Conservation (phyloP, 2,113 vertebrate genomes). For the Patagioenas fasciata region DNA sequence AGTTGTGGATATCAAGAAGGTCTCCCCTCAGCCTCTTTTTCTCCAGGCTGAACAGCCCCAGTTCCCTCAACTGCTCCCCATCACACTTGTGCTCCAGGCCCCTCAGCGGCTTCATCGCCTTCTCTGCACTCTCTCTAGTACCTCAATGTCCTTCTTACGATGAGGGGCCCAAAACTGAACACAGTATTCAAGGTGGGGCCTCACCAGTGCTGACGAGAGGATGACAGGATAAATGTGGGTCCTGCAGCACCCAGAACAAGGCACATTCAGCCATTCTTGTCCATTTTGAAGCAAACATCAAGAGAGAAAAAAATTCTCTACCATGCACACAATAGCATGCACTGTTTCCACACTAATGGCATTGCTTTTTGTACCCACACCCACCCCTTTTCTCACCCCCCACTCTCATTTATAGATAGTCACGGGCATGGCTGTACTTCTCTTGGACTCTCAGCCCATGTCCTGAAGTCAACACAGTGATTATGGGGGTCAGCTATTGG, state of each 20-base stretch:
- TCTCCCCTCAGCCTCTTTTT: too few relatives aligned
- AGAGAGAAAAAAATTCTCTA: not conserved
- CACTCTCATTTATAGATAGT: not conserved
- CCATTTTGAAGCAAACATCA: not conserved
- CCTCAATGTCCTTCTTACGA: too few relatives aligned
- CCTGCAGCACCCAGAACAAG: rapidly evolving
- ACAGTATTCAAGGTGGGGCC: too few relatives aligned
- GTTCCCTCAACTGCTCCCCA: too few relatives aligned
- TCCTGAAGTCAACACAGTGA: not conserved
- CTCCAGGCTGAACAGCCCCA: too few relatives aligned
- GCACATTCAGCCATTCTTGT: not conserved
- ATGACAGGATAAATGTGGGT: rapidly evolving
- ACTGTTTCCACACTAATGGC: too few relatives aligned
- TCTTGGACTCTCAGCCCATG: not conserved
- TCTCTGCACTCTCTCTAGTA: too few relatives aligned
- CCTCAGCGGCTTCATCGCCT: too few relatives aligned
- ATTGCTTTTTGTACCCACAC: not conserved
- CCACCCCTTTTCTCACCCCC: not conserved
- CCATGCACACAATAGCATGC: not conserved
- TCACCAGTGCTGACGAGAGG: too few relatives aligned
- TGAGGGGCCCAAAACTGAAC: too few relatives aligned
- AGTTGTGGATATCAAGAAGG: too few relatives aligned
- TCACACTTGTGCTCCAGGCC: too few relatives aligned
- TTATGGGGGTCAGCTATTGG: not conserved
- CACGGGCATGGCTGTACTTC: rapidly evolving